Evolutionary conservation across 2,113 vertebrate genomes (phyloP), one percentile per base, ranked within the genome.

Genomic region (Piliocolobus tephrosceles): DNA sequence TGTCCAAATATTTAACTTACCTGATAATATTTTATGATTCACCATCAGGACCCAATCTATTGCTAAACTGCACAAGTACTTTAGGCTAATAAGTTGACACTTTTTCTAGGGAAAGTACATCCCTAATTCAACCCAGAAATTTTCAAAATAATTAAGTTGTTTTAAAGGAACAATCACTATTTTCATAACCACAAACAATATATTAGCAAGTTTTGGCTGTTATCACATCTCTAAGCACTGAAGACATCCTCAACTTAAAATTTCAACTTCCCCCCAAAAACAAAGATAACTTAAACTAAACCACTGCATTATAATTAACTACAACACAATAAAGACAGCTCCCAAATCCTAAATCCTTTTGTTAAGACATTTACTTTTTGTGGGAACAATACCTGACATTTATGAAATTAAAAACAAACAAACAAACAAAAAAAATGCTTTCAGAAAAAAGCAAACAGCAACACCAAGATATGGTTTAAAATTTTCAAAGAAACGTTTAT

Each of bases 231-330:
- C n/a, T 87, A 64, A 97, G 58, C 45, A 90, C 6, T 66, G 50
- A 81, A 32, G 6, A 86, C 68, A 89, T 22, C 25, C 50, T 88
- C 52, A 95, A 87, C 47, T 87, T 92, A 83, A 82, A 96, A 80
- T 72, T 68, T 93, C 27, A 92, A 81, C 30, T 92, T 64, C 64
- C 1, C 27, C 22, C 18, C 13, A 5, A 8, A 20, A 91, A 96
- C 23, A 88, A 87, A 85, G 23, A 84, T 61, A 96, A 81, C 23
- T 83, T 87, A 94, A 83, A 93, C 32, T 70, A 91, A 96, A 94
- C 14, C 38, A 90, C 13, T 86, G n/a, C 9, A 91, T 57, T 88
- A 57, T 72, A 93, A 88, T 57, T 22, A 88, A 88, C 45, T 64
- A 95, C 7, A 96, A 83, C 23, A 40, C 45, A 88, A 76, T 91